Base-by-base conservation (phyloP, 2,113 vertebrate genomes). In the Seriola aureovittata region DNA sequence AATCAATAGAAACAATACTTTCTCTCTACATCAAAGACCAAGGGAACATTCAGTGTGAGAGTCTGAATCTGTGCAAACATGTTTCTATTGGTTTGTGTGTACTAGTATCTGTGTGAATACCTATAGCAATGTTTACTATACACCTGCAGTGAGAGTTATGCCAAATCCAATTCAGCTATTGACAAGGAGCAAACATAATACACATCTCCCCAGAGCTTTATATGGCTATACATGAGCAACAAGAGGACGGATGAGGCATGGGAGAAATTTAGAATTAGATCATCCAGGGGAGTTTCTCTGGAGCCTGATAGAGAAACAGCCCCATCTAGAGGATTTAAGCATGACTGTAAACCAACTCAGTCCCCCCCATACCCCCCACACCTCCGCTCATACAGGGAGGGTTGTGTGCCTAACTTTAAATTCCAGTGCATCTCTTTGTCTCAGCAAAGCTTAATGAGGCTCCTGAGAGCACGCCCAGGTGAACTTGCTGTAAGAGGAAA, bases 391-490 rank as follows among this genome's bases (percentile, higher is more conserved):
- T 9, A 66, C 17, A 36, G 66, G 8, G 14, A 36, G 62, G 46
- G 67, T 48, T 80, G 46, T 80, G 67, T 81, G 65, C 67, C 44
- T 9, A 80, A 83, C 69, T 90, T 90, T 77, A 75, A 89, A 86
- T 89, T 93, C 68, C 66, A 82, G 73, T 63, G 55, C 66, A 89
- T 89, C 81, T 81, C 74, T 89, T 89, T 85, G 87, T 84, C 82
- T 89, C 87, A 90, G 89, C 85, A 88, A 85, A 89, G 71, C 75
- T 76, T 87, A 91, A 90, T 88, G 78, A 88, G 87, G 66, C 89
- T 91, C 86, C 44, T 17, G 82, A 89, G 87, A 90, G 66, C 69
- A 60, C 3, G 21, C 29, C 55, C 89, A 89, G 88, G 89, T 86
- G 89, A 91, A 80, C 64, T 66, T 69, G 79, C 81, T 86, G 87